phyloP scores from a whole-genome alignment of 2,113 vertebrate genomes.

The Tonatia bakeri region DNA sequence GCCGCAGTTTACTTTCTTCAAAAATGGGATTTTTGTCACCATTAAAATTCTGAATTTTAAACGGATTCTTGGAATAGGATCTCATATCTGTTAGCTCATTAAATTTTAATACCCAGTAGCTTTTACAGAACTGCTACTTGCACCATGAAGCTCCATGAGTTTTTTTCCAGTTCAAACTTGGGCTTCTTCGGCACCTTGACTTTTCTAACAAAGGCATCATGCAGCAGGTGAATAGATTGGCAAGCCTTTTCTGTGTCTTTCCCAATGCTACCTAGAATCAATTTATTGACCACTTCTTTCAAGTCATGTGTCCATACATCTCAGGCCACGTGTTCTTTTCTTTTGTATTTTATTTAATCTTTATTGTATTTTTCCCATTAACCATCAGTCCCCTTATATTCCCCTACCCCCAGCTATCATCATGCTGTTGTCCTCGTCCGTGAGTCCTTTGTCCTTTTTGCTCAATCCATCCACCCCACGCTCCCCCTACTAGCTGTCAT shows the following conservation, averaged over 20 bases:
- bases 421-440: too few relatives aligned
- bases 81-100: background rate
- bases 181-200: background rate
- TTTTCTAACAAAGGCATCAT: background rate
- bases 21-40: background rate
- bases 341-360: too few relatives aligned
- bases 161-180: background rate
- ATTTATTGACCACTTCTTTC: background rate
- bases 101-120: background rate
- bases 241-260: background rate
- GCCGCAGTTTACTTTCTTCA: background rate
- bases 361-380: too few relatives aligned
- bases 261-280: background rate
- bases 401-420: too few relatives aligned
- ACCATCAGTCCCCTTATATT: too few relatives aligned
- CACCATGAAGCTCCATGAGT: background rate
- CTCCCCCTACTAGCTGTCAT: too few relatives aligned
- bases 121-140: background rate
- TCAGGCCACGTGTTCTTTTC: background rate
- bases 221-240: background rate
- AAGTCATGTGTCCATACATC: background rate
- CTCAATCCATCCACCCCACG: too few relatives aligned
- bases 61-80: background rate
- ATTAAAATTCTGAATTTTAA: background rate
- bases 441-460: too few relatives aligned